Evolutionary conservation across 1,140 invertebrate genomes (phyloP).

Genomic region (Zaprionus nigranus): DNA sequence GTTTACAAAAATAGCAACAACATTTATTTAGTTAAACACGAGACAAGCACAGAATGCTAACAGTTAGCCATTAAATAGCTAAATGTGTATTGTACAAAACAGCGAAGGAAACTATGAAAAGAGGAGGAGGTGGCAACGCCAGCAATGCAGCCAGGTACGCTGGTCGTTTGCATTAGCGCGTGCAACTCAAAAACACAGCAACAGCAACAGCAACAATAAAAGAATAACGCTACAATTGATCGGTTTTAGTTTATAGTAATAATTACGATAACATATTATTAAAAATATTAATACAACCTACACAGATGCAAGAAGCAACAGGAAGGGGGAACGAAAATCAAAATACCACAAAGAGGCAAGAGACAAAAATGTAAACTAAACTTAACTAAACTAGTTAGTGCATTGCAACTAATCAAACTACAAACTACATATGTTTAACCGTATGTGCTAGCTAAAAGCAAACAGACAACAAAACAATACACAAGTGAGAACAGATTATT

Average conservation of each 20-base stretch:
- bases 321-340: slow-evolving; percentile 25
- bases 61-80: slow-evolving; percentile 22
- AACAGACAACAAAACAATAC: slow-evolving; percentile 52
- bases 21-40: slow-evolving; percentile 54
- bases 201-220: slow-evolving; percentile 24
- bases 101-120: slow-evolving; percentile 16
- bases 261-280: slow-evolving; percentile 8
- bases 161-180: background rate
- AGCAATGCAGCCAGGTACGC: background rate
- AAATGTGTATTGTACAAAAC: slow-evolving; percentile 57
- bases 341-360: slow-evolving; percentile 44
- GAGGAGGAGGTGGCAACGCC: slow-evolving; percentile 32
- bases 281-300: slow-evolving; percentile 11
- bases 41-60: slow-evolving; percentile 1
- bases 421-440: slow-evolving; percentile 33
- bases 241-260: slow-evolving; percentile 29
- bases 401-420: slow-evolving; percentile 15
- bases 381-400: slow-evolving; percentile 22
- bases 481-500: slow-evolving; percentile 33
- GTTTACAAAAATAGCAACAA: slow-evolving; percentile 51
- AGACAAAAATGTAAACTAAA: slow-evolving; percentile 37
- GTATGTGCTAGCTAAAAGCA: slow-evolving; percentile 68
- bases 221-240: slow-evolving; percentile 30
- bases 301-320: background rate
- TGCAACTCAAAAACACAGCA: slow-evolving; percentile 4